Evolutionary conservation across 2,113 vertebrate genomes (phyloP), one percentile per base, ranked within the genome.

Genomic region (Diadophis punctatus): DNA sequence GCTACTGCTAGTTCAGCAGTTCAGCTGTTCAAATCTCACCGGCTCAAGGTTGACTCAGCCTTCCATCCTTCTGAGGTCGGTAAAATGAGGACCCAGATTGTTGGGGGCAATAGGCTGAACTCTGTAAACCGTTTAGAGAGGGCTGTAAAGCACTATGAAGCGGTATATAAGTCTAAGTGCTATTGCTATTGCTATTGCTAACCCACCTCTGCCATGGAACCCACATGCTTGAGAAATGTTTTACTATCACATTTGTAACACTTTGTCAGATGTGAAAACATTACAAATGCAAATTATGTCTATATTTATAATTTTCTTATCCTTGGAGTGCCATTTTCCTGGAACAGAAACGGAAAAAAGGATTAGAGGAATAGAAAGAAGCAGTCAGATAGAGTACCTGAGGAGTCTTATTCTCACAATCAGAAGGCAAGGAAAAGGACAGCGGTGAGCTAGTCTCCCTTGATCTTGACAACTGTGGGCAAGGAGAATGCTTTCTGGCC

Each of bases 381-480:
- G 97, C 97, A 97, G 95, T 90, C 97, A 97, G 51, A 93, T 96
- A 87, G 96, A 95, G 93, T 98, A 98, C 98, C 98, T 98, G 96
- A 90, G 96, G 90, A 96, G 96, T 97, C 96, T 96, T 95, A 96
- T 96, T 97, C 93, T 98, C 97, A 90, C 86, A 91, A 84, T 93
- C 97, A 95, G 97, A 55, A 96, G 94, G 43, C 94, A 93, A 90
- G 92, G 96, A 92, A 93, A 97, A 96, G 80, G 94, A 89, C 11
- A 93, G 93, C 91, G 96, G 92, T 96, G 98, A 95, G 94, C 93
- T 95, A 93, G 91, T 94, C 91, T 97, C 96, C 95, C 97, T 96
- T 92, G 96, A 94, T 97, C 97, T 97, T 97, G 97, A 96, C 92
- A 97, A 92, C 74, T 96, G 93, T 93, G 93, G 90, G 85, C 94